Percentiles rank a stretch among this genome's conserved stretches.
Evolutionary conservation across 2,888 invertebrate species (phyloP).

Genomic region (Pristionchus entomophagus): DNA sequence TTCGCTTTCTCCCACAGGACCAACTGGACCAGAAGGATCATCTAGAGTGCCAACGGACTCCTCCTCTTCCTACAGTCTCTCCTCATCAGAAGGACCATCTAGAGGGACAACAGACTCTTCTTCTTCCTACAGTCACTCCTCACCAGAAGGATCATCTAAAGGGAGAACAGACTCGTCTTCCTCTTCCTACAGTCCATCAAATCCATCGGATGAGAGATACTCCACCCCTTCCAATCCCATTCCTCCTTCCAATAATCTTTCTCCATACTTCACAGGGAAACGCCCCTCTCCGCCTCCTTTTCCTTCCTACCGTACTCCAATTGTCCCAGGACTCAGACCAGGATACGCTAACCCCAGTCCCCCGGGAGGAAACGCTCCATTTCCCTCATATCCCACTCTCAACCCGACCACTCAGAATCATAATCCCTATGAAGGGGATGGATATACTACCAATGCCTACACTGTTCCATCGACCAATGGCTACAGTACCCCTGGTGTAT

Average conservation of each 20-base stretch:
- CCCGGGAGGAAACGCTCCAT: neutral
- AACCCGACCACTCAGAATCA: neutral
- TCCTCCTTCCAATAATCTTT: neutral
- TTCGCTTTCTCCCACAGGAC: neutral
- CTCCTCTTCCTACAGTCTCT: too few relatives aligned
- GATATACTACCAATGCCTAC: neutral
- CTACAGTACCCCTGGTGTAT: too few relatives aligned
- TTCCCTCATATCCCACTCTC: neutral
- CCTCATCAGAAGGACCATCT: too few relatives aligned
- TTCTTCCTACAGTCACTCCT: too few relatives aligned
- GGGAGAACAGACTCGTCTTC: too few relatives aligned
- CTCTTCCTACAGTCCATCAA: neutral
- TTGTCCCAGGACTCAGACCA: neutral
- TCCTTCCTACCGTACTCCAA: neutral
- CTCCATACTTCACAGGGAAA: slow-evolving; percentile 5
- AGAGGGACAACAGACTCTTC: too few relatives aligned
- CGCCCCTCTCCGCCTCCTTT: neutral
- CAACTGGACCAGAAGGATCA: too few relatives aligned
- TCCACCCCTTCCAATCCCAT: too few relatives aligned
- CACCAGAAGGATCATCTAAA: too few relatives aligned
- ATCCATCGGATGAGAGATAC: neutral
- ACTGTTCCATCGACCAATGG: neutral
- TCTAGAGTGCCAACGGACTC: too few relatives aligned
- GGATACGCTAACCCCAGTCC: neutral
- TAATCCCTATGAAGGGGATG: neutral